Percentiles rank a stretch among this genome's conserved stretches.
These are phyloP conservation scores for Diploscapter pachys DNA, from an alignment of 1,140 invertebrate species.

Conservation along the genomic window DNA sequence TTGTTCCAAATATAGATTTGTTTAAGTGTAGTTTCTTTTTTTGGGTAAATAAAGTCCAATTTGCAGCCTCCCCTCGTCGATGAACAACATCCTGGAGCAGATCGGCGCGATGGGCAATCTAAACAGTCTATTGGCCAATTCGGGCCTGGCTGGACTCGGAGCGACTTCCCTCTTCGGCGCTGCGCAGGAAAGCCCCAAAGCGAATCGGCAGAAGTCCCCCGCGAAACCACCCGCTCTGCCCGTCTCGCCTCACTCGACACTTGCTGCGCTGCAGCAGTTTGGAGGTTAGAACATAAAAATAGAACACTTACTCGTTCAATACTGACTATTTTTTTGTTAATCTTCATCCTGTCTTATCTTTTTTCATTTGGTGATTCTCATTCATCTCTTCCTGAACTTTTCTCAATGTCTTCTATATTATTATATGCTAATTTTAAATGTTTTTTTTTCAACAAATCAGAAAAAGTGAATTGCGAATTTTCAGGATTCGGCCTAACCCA, in stretches of 20 bases:
- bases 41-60: background rate
- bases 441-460: slow-evolving; percentile 10
- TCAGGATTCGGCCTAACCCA: too few relatives aligned
- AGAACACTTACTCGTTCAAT: too few relatives aligned
- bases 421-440: too few relatives aligned
- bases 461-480: slow-evolving; percentile 8
- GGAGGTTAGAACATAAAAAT: slow-evolving; percentile 23
- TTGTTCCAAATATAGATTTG: too few relatives aligned
- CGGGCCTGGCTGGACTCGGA: slow-evolving; percentile 3
- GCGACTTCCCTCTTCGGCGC: background rate
- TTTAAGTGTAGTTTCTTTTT: too few relatives aligned
- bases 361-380: too few relatives aligned
- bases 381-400: too few relatives aligned
- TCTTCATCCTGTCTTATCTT: too few relatives aligned
- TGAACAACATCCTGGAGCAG: slow-evolving; percentile 7
- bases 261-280: background rate
- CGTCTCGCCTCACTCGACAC: background rate
- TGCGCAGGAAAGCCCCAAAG: background rate
- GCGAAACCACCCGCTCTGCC: background rate
- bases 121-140: background rate
- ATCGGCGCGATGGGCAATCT: background rate
- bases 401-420: too few relatives aligned
- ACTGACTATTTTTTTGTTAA: too few relatives aligned
- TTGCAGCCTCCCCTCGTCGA: background rate
- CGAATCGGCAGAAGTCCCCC: background rate